phyloP scores from a whole-genome alignment of 2,888 invertebrate genomes.

The Metallyticus violacea region DNA sequence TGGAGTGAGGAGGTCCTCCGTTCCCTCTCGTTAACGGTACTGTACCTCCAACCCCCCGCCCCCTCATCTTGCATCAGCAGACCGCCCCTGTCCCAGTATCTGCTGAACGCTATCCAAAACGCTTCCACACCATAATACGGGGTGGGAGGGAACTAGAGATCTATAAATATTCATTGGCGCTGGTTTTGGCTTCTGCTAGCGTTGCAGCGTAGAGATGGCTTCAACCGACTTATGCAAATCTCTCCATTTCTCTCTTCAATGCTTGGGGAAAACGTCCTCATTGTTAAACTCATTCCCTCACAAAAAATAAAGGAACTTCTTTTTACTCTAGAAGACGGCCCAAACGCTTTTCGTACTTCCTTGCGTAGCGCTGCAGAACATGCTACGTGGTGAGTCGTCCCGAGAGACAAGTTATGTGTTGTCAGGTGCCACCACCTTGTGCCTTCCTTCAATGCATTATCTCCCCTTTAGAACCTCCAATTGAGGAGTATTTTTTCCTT shows the following conservation, averaged over 20 bases:
- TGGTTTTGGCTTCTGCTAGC: conserved; percentile 22
- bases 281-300: background rate
- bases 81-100: background rate
- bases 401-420: too few relatives aligned
- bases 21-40: too few relatives aligned
- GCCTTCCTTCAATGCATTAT: too few relatives aligned
- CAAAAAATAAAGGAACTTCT: background rate
- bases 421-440: too few relatives aligned
- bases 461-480: too few relatives aligned
- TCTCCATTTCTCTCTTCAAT: background rate
- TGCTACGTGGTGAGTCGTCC: too few relatives aligned
- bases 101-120: conserved; percentile 26
- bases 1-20: background rate
- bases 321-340: background rate
- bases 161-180: conserved; percentile 35
- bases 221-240: conserved; percentile 34
- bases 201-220: background rate
- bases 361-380: background rate
- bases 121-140: conserved; percentile 29
- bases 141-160: background rate
- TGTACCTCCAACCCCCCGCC: background rate
- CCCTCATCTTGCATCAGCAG: background rate
- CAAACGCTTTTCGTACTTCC: background rate
- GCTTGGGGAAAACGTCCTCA: background rate
- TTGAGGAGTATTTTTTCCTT: too few relatives aligned